Evolutionary conservation across 2,888 invertebrate species (phyloP).

Genomic region (Ischnura elegans): DNA sequence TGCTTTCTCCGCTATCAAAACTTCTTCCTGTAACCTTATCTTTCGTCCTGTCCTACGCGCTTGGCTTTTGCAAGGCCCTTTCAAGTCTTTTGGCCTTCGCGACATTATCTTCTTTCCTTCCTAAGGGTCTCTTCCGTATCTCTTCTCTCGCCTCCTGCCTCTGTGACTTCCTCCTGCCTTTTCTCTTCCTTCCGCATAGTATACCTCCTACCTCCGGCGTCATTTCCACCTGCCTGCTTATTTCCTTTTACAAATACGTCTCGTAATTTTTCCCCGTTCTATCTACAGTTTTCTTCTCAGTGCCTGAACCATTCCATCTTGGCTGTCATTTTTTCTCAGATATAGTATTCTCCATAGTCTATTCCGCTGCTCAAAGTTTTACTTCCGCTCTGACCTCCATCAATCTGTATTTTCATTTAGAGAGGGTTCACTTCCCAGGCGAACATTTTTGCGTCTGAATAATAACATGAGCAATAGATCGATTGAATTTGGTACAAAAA

Average conservation of each 20-base stretch:
- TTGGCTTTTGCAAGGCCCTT: background rate
- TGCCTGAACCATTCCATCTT: background rate
- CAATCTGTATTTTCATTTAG: no score
- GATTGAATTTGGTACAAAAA: no score
- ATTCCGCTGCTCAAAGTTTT: no score
- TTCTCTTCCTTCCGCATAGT: background rate
- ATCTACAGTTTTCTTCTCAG: background rate
- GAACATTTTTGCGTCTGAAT: no score
- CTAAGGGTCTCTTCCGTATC: background rate
- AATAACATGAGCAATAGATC: no score
- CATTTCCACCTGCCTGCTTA: background rate
- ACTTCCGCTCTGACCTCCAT: no score
- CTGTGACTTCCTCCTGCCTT: background rate
- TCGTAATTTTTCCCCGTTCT: background rate
- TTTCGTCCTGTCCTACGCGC: background rate
- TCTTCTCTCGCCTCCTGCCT: background rate
- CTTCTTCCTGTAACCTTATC: constrained; percentile 11
- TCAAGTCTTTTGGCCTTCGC: background rate
- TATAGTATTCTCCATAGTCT: background rate
- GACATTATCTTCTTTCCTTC: background rate
- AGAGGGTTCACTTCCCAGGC: no score
- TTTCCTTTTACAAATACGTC: background rate
- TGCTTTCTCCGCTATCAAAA: constrained; percentile 2
- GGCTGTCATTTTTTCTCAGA: background rate
- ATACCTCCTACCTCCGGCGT: background rate